phyloP scores from a whole-genome alignment of 1,140 invertebrate species.

The Caerostris darwini region DNA sequence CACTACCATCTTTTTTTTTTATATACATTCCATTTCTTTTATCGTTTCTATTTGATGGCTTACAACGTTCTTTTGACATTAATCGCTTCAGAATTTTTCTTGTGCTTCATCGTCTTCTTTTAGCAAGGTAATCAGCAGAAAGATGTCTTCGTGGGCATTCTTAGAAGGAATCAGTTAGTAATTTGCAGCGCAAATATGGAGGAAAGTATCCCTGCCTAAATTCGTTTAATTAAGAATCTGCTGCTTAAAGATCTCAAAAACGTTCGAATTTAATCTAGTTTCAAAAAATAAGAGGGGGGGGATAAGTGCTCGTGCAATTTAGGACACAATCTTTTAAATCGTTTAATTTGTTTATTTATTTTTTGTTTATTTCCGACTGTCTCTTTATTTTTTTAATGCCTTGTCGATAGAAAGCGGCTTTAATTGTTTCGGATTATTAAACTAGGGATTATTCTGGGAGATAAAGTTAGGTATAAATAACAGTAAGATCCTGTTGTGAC shows the following conservation, averaged over 20 bases:
- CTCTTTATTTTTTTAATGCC: not conserved
- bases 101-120: not conserved
- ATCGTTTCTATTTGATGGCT: not conserved
- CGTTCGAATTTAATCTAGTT: not conserved
- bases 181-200: not conserved
- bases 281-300: not conserved
- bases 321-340: conserved; percentile 16
- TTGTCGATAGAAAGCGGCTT: no score
- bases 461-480: no score
- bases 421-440: no score
- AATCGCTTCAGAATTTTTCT: not conserved
- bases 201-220: not conserved
- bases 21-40: not conserved
- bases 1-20: no score
- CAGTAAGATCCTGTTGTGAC: no score
- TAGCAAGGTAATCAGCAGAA: not conserved
- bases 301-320: not conserved
- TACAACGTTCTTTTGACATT: conserved; percentile 32
- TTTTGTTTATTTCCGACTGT: conserved; percentile 3
- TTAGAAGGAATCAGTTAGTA: not conserved
- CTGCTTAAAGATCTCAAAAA: conserved; percentile 4
- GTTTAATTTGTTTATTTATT: not conserved
- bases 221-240: not conserved
- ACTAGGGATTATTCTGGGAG: no score
- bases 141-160: not conserved